A percentile compares a stretch with the other conserved stretches of the same genome.
Conservation (phyloP, 2,113 vertebrate species). For the Erythrocercus mccallii region DNA sequence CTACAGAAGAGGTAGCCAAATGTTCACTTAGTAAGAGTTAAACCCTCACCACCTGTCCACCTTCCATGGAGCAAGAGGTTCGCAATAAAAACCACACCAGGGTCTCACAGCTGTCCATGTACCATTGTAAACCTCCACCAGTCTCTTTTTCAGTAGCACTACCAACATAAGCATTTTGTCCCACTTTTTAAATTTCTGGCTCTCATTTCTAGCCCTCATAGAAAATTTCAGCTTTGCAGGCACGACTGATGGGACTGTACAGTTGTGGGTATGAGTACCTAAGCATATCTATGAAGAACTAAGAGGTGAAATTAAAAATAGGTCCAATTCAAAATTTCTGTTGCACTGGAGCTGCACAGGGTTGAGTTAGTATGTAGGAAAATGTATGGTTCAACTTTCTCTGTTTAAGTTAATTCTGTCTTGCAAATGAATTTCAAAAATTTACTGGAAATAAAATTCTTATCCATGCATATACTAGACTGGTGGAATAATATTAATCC, state of each 20-base stretch:
- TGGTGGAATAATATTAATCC: conserved; percentile 29
- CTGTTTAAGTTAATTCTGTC: background rate
- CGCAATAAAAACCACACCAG: background rate
- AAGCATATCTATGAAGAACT: background rate
- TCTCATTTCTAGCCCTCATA: background rate
- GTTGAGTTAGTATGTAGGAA: background rate
- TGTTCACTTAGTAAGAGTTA: background rate
- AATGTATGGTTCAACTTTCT: background rate
- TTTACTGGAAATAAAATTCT: conserved; percentile 38
- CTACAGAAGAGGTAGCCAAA: background rate
- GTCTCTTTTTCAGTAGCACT: background rate
- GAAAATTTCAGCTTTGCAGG: background rate
- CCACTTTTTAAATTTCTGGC: background rate
- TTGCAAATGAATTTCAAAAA: conserved; percentile 33
- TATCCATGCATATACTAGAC: conserved; percentile 27
- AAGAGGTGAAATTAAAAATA: background rate
- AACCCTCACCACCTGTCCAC: background rate
- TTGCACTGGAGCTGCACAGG: background rate
- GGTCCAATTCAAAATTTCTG: background rate
- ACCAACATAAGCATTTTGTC: background rate
- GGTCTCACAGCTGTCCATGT: background rate
- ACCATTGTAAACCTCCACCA: background rate
- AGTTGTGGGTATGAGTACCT: background rate
- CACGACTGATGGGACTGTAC: background rate
- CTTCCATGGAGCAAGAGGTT: background rate